These are phyloP conservation scores for Penaeus indicus DNA, from an alignment of 1,140 invertebrate species.

Conservation along the genomic window DNA sequence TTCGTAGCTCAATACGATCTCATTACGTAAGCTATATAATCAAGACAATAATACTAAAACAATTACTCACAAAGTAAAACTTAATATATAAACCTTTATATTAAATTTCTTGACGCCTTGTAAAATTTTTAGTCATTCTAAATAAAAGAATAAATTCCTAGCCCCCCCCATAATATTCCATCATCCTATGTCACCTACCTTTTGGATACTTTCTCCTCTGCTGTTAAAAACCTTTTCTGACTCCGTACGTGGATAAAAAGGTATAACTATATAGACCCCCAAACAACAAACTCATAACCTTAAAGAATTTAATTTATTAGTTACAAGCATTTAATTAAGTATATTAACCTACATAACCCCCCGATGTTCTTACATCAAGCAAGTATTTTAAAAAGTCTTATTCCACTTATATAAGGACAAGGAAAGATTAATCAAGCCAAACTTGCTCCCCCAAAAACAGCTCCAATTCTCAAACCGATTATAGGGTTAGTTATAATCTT, in stretches of 20 bases:
- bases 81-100: no score
- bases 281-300: neutral
- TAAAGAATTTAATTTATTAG: neutral
- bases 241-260: neutral
- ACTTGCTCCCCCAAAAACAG: neutral
- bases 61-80: no score
- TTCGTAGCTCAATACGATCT: slow-evolving; percentile 2
- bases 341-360: no score
- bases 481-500: slow-evolving; percentile 2
- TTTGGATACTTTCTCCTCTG: no score
- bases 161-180: no score
- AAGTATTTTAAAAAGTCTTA: neutral
- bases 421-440: slow-evolving; percentile 23
- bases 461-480: neutral
- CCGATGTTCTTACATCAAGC: neutral
- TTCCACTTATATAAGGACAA: slow-evolving; percentile 9
- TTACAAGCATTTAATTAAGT: neutral
- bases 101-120: no score
- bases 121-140: no score
- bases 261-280: neutral
- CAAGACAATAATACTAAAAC: no score
- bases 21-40: neutral
- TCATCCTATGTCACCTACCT: no score
- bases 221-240: neutral
- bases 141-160: no score